Evolutionary conservation across 1,140 invertebrate genomes (phyloP).

Genomic region (Anoplolepis gracilipes): DNA sequence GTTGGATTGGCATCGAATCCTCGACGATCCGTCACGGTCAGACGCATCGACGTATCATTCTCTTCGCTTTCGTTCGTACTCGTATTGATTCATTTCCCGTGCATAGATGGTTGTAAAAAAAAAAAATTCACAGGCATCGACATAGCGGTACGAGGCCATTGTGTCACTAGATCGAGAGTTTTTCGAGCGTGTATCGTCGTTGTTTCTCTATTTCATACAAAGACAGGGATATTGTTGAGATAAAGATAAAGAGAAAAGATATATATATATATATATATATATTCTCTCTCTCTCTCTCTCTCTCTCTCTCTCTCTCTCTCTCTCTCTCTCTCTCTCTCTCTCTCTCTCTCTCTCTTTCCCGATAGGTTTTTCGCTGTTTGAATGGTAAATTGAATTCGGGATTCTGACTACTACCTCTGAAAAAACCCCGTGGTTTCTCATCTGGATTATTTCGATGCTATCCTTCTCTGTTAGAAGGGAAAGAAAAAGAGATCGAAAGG

Average conservation of each 20-base stretch:
- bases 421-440: constrained; percentile 61
- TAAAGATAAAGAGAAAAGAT: constrained; percentile 1
- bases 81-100: constrained; percentile 38
- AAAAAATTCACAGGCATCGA: not conserved
- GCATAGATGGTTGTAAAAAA: constrained; percentile 24
- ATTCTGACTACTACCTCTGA: constrained; percentile 56
- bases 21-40: constrained; percentile 53
- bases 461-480: not conserved
- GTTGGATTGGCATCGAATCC: constrained; percentile 59
- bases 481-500: not conserved
- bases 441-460: not conserved
- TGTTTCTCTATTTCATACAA: constrained; percentile 29
- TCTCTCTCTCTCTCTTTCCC: no score
- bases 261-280: no score
- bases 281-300: no score
- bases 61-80: constrained; percentile 46
- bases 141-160: constrained; percentile 18
- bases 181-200: constrained; percentile 10
- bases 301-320: no score
- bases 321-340: no score
- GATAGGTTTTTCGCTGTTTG: constrained; percentile 29
- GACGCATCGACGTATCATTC: constrained; percentile 50
- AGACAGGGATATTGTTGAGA: constrained; percentile 22
- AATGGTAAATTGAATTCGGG: constrained; percentile 53
- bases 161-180: constrained; percentile 46